phyloP scores from a whole-genome alignment of 30 jellyfish, hydroid and myxozoan genomes.

The Aurelia coerulea region DNA sequence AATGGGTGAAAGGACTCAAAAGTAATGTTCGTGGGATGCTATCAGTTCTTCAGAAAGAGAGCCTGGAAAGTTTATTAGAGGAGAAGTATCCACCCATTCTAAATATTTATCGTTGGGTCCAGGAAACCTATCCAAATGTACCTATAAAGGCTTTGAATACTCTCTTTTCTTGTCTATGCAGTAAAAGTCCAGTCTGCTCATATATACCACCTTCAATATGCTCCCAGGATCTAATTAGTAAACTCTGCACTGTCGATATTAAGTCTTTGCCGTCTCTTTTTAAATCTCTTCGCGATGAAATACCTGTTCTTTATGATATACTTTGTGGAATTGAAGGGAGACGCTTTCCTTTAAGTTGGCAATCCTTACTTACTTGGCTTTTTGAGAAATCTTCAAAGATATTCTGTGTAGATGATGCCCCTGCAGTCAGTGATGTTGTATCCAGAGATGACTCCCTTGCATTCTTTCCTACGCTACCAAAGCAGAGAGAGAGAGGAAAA shows the following conservation, averaged over 20 bases:
- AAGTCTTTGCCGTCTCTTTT: conserved; percentile 4
- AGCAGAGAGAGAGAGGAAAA: not conserved
- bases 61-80: not conserved
- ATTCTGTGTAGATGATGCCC: not conserved
- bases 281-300: conserved; percentile 3
- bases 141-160: not conserved
- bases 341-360: not conserved
- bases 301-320: conserved; percentile 1
- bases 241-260: conserved; percentile 5
- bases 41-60: not conserved
- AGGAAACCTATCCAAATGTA: not conserved
- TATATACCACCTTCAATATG: not conserved
- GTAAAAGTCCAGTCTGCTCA: conserved; percentile 28
- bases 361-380: not conserved
- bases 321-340: not conserved
- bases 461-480: conserved; percentile 5
- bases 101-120: conserved; percentile 4
- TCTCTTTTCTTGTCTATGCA: conserved; percentile 1
- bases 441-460: not conserved
- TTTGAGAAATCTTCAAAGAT: not conserved
- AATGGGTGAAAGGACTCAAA: not conserved
- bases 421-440: not conserved
- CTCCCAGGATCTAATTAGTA: not conserved
- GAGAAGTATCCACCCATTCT: not conserved
- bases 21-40: not conserved